Percentiles rank a stretch among this genome's conserved stretches.
Evolutionary conservation across 2,888 invertebrate species (phyloP).

Genomic region (Ischnura elegans): DNA sequence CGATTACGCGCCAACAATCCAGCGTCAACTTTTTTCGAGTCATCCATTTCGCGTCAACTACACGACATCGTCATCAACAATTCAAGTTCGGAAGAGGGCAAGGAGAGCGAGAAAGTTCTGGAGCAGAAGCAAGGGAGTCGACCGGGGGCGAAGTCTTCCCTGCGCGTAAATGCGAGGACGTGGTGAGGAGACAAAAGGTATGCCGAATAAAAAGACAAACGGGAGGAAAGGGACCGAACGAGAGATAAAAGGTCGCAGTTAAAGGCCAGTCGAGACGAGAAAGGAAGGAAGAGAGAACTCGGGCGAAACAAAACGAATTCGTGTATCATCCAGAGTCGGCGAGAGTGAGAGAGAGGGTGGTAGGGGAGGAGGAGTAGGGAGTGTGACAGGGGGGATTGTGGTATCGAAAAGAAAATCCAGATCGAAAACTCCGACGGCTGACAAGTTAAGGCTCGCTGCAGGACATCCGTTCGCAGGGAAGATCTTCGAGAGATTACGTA

Average conservation of each 20-base stretch:
- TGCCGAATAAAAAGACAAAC: slow-evolving; percentile 1
- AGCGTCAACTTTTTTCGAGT: too few species aligned
- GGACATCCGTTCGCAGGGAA: slow-evolving; percentile 62
- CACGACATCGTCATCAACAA: too few species aligned
- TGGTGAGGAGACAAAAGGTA: background rate
- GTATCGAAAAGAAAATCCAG: slow-evolving; percentile 57
- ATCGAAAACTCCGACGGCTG: slow-evolving; percentile 44
- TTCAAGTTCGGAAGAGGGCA: too few species aligned
- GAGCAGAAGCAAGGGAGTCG: background rate
- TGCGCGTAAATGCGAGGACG: background rate
- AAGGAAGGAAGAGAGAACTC: background rate
- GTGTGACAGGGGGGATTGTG: background rate
- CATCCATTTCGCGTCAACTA: too few species aligned
- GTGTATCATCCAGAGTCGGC: background rate
- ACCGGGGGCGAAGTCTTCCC: background rate
- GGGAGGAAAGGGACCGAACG: background rate
- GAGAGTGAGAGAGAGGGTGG: background rate
- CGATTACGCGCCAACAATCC: too few species aligned
- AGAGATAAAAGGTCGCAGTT: background rate
- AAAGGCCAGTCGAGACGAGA: slow-evolving; percentile 23
- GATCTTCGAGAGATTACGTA: slow-evolving; percentile 60
- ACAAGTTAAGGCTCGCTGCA: slow-evolving; percentile 61
- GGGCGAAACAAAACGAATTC: slow-evolving; percentile 54
- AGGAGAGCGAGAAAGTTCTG: background rate
- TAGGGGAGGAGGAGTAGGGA: background rate